A percentile compares a stretch with the other conserved stretches of the same genome.
Conservation (phyloP, 1,140 invertebrate genomes). For the Proctacanthus coquilletti region DNA sequence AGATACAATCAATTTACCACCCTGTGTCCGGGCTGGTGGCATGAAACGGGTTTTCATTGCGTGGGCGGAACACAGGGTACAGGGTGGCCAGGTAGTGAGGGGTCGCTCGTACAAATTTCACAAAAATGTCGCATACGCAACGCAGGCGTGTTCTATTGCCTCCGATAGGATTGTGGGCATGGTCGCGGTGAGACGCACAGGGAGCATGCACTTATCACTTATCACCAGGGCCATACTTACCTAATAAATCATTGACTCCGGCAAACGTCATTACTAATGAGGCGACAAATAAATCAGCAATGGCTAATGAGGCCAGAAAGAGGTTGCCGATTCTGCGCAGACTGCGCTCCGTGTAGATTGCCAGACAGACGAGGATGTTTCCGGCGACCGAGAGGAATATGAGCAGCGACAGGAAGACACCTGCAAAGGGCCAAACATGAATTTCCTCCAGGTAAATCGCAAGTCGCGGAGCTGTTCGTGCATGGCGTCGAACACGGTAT, state of each 20-base stretch:
- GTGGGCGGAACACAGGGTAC: too few relatives aligned
- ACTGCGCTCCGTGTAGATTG: constrained; percentile 87
- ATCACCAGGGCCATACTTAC: too few relatives aligned
- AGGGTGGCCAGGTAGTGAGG: too few relatives aligned
- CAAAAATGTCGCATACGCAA: too few relatives aligned
- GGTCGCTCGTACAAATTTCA: too few relatives aligned
- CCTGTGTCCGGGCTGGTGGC: too few relatives aligned
- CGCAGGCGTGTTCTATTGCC: too few relatives aligned
- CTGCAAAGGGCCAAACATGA: constrained; percentile 31
- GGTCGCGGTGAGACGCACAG: too few relatives aligned
- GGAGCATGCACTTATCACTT: too few relatives aligned
- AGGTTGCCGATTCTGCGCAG: constrained; percentile 85
- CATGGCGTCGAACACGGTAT: constrained; percentile 1
- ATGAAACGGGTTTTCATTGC: too few relatives aligned
- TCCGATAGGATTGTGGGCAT: too few relatives aligned
- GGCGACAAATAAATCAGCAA: constrained; percentile 90
- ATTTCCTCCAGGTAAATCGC: not conserved
- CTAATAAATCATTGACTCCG: constrained; percentile 67
- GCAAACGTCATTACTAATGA: constrained; percentile 88
- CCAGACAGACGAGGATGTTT: constrained; percentile 87
- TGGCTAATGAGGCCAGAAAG: constrained; percentile 86
- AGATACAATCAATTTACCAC: too few relatives aligned
- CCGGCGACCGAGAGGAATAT: constrained; percentile 88
- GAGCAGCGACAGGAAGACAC: constrained; percentile 70
- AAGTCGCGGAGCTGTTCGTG: not conserved